Evolutionary conservation across 1,140 invertebrate species (phyloP).

Genomic region (Drosophila bocqueti): DNA sequence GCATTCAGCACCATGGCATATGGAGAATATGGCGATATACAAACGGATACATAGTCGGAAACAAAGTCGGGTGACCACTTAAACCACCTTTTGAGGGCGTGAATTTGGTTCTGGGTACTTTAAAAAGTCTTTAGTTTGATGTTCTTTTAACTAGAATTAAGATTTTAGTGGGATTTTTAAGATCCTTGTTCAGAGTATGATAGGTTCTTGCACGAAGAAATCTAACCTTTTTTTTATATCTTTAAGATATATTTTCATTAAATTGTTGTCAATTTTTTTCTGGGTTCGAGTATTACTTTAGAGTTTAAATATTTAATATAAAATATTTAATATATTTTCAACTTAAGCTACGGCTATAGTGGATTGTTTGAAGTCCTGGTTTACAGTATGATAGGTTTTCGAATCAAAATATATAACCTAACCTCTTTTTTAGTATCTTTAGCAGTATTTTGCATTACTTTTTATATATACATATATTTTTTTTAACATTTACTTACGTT

Average conservation of each 20-base stretch:
- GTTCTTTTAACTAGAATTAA: background rate
- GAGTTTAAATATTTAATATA: too few species aligned
- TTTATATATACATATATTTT: too few species aligned
- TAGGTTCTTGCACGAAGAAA: background rate
- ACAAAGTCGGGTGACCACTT: background rate
- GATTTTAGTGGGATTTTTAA: background rate
- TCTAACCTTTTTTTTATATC: background rate
- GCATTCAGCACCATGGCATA: constrained; percentile 11
- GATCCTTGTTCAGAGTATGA: background rate
- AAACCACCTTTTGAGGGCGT: background rate
- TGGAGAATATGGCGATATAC: constrained; percentile 10
- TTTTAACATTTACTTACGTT: too few species aligned
- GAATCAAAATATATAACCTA: too few species aligned
- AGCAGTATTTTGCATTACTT: too few species aligned
- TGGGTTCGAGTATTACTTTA: too few species aligned
- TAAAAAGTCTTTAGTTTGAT: background rate
- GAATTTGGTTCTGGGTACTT: background rate
- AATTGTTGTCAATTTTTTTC: too few species aligned
- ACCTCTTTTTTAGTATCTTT: too few species aligned
- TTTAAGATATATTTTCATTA: background rate
- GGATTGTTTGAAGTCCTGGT: too few species aligned
- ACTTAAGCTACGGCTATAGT: too few species aligned
- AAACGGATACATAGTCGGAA: background rate
- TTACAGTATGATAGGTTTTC: too few species aligned
- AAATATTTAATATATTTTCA: too few species aligned